A percentile compares a stretch with the other conserved stretches of the same genome.
These are phyloP conservation scores for Apotomis betuletana DNA, from an alignment of 2,888 invertebrate species.

Conservation along the genomic window DNA sequence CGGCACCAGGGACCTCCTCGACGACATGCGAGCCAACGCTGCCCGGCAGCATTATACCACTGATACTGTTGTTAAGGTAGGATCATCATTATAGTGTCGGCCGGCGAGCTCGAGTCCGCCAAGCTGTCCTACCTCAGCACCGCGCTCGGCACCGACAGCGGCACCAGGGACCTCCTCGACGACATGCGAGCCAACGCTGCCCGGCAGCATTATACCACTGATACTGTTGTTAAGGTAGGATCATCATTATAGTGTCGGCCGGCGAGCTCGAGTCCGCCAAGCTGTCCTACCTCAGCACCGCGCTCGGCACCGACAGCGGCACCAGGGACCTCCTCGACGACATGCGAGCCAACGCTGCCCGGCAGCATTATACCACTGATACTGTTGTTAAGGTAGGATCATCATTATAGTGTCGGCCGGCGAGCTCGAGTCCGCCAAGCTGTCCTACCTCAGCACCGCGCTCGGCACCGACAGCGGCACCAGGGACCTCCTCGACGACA, in stretches of 20 bases:
- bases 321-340: conserved; percentile 91
- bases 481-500: conserved; percentile 90
- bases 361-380: conserved; percentile 94
- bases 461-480: conserved; percentile 87
- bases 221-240: conserved; percentile 85
- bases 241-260: conserved; percentile 75
- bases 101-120: conserved; percentile 92
- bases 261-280: conserved; percentile 93
- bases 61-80: conserved; percentile 87
- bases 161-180: conserved; percentile 90
- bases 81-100: conserved; percentile 66
- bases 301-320: conserved; percentile 86
- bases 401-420: conserved; percentile 83
- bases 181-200: conserved; percentile 91
- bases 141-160: conserved; percentile 86
- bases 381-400: conserved; percentile 83
- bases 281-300: conserved; percentile 91
- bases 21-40: conserved; percentile 90
- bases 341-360: conserved; percentile 90
- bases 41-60: conserved; percentile 94
- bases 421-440: conserved; percentile 91
- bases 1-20: conserved; percentile 89
- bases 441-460: conserved; percentile 91
- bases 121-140: conserved; percentile 92
- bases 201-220: conserved; percentile 93